Percentiles rank a stretch among this genome's conserved stretches.
These are phyloP conservation scores for Selenia dentaria DNA, from an alignment of 2,888 invertebrate genomes.

Conservation along the genomic window DNA sequence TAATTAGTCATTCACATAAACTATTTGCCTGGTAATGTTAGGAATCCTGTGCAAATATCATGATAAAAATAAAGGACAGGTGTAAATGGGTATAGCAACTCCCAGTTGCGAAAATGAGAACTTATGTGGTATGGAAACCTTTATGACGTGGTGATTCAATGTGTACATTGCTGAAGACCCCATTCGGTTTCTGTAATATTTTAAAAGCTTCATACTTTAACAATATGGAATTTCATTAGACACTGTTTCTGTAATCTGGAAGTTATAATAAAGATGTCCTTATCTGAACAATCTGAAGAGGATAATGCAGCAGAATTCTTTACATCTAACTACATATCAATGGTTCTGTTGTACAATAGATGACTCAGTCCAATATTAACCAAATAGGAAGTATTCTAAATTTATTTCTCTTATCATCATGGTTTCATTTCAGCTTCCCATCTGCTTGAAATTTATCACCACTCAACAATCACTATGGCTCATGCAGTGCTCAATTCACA, in stretches of 20 bases:
- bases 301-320: constrained; percentile 7
- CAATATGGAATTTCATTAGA: constrained; percentile 10
- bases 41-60: constrained; percentile 1
- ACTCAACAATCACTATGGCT: constrained; percentile 5
- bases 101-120: constrained; percentile 3
- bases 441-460: constrained; percentile 5
- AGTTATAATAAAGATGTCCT: constrained; percentile 5
- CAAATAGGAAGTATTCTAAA: constrained; percentile 1
- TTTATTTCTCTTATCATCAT: constrained; percentile 8
- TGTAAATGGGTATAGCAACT: constrained; percentile 5
- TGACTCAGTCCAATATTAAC: constrained; percentile 7
- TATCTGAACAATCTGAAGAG: constrained; percentile 14
- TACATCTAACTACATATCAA: constrained; percentile 16
- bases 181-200: constrained; percentile 3
- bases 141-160: constrained; percentile 7
- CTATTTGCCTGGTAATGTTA: constrained; percentile 7
- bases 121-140: constrained; percentile 2
- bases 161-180: constrained; percentile 1
- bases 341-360: constrained; percentile 7
- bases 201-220: background rate
- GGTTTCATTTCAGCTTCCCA: constrained; percentile 8
- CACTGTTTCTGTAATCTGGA: constrained; percentile 8
- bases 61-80: constrained; percentile 1
- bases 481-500: constrained; percentile 8
- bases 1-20: constrained; percentile 4